Base-by-base conservation (phyloP, 2,888 invertebrate genomes). In the Strigamia crassipes region DNA sequence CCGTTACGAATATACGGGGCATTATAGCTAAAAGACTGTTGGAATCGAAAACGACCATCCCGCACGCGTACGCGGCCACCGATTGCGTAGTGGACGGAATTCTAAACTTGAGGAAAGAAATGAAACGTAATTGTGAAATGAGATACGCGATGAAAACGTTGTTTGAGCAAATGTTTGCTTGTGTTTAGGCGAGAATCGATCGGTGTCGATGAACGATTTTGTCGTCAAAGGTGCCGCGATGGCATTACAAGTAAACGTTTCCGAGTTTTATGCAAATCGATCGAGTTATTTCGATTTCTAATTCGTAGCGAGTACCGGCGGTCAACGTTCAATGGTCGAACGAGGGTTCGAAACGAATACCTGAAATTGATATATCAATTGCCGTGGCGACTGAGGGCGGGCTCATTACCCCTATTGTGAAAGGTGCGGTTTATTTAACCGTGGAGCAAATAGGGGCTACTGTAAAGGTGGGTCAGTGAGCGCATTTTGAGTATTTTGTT, bases 311-410 rank as follows among this genome's bases (percentile, higher is more conserved):
- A 82, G 87, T 88, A 4, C 89, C 89, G 10, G 85, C 86, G 83
- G 86, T 89, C 42, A 89, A 90, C 83, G 86, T 87, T 12, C 85
- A 86, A 18, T 88, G 87, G 86, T 83, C 84, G n/a, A 86, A 86
- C 12, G 84, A 83, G 0, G 82, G 84, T 5, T 73, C 84, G 21
- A 73, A 81, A n/a, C 86, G 86, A 56, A 85, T 87, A 84, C 85
- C 86, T 66, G 88, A 88, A 79, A 89, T 91, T 18, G 92, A 92
- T 86, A 87, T 92, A 56, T 90, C 90, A 82, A 89, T 92, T 31
- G 92, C 92, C 8, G 92, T 92, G 21, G 92, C 92, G 1, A 91
- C 92, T 3, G 90, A 91, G 31, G 87, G 90, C 61, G 92, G 93
- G 13, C 89, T 92, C 41, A 92, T 92, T 42, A 92, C 92, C 0